phyloP scores from a whole-genome alignment of 2,888 invertebrate species.

The Nephrotoma flavescens region DNA sequence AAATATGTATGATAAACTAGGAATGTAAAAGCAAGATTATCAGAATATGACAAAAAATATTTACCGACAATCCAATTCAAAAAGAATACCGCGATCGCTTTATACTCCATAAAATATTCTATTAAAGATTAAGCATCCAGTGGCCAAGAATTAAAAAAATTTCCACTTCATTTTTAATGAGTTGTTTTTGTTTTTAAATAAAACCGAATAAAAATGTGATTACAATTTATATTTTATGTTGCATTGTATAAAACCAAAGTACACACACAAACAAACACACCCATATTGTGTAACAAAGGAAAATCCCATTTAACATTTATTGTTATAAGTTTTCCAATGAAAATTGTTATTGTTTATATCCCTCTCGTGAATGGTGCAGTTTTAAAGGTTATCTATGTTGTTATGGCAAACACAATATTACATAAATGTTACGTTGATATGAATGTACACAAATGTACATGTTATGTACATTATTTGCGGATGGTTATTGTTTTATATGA shows the following conservation, averaged over 20 bases:
- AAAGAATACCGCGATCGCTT: no score
- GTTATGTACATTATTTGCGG: background rate
- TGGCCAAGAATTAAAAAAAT: background rate
- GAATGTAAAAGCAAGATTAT: no score
- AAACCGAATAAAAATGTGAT: background rate
- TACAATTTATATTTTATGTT: background rate
- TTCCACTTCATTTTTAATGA: background rate
- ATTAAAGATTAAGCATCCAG: no score
- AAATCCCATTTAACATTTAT: background rate
- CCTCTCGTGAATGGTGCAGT: background rate
- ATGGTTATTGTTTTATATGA: background rate
- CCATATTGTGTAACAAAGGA: background rate
- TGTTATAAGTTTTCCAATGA: background rate
- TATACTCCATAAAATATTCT: no score
- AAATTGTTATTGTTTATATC: background rate
- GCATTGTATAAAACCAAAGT: background rate
- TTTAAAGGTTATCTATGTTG: background rate
- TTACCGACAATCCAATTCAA: no score
- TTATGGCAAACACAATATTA: background rate
- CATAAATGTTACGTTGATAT: background rate
- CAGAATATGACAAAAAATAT: no score
- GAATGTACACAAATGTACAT: background rate
- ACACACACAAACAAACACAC: background rate
- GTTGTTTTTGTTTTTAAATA: background rate
- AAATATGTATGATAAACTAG: no score